Conservation (phyloP, 2,888 invertebrate species). For the Napeogenes inachia region DNA sequence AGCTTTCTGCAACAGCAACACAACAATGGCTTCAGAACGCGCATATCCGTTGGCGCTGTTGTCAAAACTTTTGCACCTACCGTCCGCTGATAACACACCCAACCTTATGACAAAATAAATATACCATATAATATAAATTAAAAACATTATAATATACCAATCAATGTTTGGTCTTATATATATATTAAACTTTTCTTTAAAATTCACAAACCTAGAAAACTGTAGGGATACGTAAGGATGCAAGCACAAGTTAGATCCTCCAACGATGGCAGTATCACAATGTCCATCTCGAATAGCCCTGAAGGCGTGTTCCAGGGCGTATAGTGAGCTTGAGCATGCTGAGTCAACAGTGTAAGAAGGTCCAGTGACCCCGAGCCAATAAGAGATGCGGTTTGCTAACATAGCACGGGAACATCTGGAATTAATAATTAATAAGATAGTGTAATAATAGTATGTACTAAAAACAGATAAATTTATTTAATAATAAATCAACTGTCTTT, state of each 20-base stretch:
- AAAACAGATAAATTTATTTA: no score
- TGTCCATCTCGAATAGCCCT: constrained; percentile 85
- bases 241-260: constrained; percentile 89
- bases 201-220: constrained; percentile 80
- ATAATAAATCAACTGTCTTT: no score
- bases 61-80: constrained; percentile 94
- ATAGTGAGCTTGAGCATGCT: constrained; percentile 95
- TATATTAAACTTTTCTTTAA: no score
- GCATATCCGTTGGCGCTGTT: constrained; percentile 88
- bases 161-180: not conserved
- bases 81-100: constrained; percentile 89
- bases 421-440: constrained; percentile 8
- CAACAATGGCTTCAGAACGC: constrained; percentile 87
- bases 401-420: constrained; percentile 90
- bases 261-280: constrained; percentile 93
- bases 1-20: constrained; percentile 84
- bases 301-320: constrained; percentile 90
- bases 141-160: not conserved
- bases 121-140: no score
- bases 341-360: constrained; percentile 94
- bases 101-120: constrained; percentile 65
- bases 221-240: constrained; percentile 93
- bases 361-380: constrained; percentile 90
- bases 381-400: constrained; percentile 94
- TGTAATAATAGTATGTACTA: no score